A percentile compares a stretch with the other conserved stretches of the same genome.
Evolutionary conservation across 2,113 vertebrate species (phyloP).

Genomic region (Misgurnus mizolepis): DNA sequence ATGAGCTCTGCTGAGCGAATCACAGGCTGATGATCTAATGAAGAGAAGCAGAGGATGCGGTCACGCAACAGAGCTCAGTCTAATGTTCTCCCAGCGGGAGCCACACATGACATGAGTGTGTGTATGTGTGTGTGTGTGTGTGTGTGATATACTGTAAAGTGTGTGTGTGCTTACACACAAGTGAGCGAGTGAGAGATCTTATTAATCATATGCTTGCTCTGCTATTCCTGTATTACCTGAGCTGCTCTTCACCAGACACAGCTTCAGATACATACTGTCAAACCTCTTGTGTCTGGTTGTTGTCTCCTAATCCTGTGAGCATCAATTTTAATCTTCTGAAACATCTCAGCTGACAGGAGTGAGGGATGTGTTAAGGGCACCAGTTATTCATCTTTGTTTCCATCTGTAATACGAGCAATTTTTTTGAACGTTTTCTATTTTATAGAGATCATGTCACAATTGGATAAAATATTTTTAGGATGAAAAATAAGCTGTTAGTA

Average conservation of each 20-base stretch:
- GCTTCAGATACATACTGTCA: not conserved
- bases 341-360: not conserved
- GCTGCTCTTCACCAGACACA: not conserved
- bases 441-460: too few relatives aligned
- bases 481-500: too few relatives aligned
- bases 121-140: not conserved
- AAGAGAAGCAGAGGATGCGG: slow-evolving; percentile 53
- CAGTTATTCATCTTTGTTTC: not conserved
- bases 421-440: not conserved
- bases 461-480: too few relatives aligned
- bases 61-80: slow-evolving; percentile 53
- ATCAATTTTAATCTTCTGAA: not conserved
- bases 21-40: slow-evolving; percentile 35
- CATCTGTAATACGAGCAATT: not conserved
- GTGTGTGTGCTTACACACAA: not conserved
- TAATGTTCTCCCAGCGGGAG: slow-evolving; percentile 57
- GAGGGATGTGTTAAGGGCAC: not conserved
- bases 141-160: too few relatives aligned
- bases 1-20: slow-evolving; percentile 41
- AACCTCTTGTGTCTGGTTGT: not conserved
- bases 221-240: not conserved
- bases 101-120: not conserved
- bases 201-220: not conserved
- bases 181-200: not conserved
- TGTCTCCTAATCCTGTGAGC: not conserved